Evolutionary conservation across 1,140 invertebrate species (phyloP), one percentile per base, ranked within the genome.

Genomic region (Drosophila rhopaloa): DNA sequence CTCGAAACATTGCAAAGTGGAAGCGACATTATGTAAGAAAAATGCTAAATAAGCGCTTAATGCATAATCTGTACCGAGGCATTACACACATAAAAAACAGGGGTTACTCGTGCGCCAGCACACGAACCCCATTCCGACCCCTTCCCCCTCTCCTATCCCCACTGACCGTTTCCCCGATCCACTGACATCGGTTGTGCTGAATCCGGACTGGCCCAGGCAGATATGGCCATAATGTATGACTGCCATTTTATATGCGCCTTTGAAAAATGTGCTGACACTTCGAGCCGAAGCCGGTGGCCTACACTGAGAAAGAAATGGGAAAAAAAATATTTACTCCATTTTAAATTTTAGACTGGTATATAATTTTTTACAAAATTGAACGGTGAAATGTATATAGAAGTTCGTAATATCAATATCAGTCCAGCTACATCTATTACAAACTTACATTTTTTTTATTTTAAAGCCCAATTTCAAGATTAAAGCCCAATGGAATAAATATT

Each of bases 41-140:
- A 89, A 85, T 90, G 84, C 84, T 84, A 90, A 90, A 84, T 89
- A 89, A 89, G 85, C 84, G 84, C 84, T 85, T 90, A 89, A 89
- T 90, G 85, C 84, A 84, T 89, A 89, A 89, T 90, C 84, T 81
- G 81, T 65, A 76, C 59, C 66, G 60, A 81, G 65, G 78, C 61
- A 72, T 58, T 59, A 81, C 60, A 79, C 57, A 78, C 41, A 67
- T 61, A 72, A 53, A 61, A 67, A 56, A 14, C 44, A 53, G 71
- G 67, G 67, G 48, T 46, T 67, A 62, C 40, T 13, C 32, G 41
- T 11, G 38, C 35, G 37, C 43, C 46, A 61, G 50, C 38, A 27
- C 32, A 53, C 63, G 56, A 38, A 58, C 46, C 79, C 66, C 63
- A 35, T 48, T 41, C n/a, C 43, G 44, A 50, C 47, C 48, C 61